Percentiles rank a stretch among this genome's conserved stretches.
Conservation (phyloP, 2,113 vertebrate species). For the Haliaeetus leucogaster region DNA sequence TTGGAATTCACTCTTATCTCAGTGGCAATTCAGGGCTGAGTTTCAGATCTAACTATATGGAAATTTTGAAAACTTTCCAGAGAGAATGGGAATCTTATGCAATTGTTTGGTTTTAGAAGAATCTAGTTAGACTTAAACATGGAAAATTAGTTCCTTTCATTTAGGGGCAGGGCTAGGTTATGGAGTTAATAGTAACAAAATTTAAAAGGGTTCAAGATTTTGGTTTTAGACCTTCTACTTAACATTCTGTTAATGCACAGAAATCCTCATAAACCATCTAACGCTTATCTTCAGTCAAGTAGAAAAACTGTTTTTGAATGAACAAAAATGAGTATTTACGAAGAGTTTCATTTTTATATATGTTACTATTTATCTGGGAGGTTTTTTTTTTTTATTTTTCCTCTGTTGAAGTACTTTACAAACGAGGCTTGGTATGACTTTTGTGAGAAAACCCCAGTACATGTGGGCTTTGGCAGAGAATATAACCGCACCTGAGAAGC, state of each 20-base stretch:
- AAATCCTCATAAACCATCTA: background rate
- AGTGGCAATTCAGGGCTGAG: background rate
- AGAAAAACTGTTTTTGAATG: background rate
- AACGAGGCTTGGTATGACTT: background rate
- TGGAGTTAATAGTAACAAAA: background rate
- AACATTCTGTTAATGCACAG: background rate
- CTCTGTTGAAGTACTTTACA: background rate
- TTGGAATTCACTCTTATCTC: background rate
- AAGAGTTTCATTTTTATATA: background rate
- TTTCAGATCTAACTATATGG: background rate
- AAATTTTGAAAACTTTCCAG: background rate
- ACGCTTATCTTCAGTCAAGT: background rate
- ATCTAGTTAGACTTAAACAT: background rate
- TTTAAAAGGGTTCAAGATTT: background rate
- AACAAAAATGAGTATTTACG: background rate
- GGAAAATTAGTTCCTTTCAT: background rate
- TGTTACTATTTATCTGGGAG: background rate
- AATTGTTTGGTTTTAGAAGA: background rate
- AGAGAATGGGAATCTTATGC: background rate
- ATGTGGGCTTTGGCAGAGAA: background rate
- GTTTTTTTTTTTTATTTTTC: background rate
- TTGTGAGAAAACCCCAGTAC: background rate
- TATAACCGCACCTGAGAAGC: background rate
- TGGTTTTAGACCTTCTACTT: background rate
- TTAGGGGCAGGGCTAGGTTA: background rate